Base-by-base conservation (phyloP, 2,113 vertebrate genomes). In the Myrmecobius fasciatus region DNA sequence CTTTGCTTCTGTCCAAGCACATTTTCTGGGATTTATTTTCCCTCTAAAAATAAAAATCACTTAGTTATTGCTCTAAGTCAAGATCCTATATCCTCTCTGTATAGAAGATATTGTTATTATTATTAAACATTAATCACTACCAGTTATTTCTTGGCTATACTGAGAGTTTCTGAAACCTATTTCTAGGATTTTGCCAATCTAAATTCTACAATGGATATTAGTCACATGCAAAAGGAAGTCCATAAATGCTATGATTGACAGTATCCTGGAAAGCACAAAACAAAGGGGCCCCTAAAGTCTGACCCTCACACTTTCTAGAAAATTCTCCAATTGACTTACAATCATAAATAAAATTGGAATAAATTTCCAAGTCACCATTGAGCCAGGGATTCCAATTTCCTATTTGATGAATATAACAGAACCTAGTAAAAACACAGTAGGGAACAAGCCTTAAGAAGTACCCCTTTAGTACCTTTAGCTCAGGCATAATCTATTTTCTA, bases 271-370 rank as follows among this genome's bases (percentile, higher is more conserved):
- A 24, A 60, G 47, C n/a, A 89, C 56, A 52, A 31, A 94, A 31
- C 89, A 94, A 95, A 95, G 26, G 53, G 75, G 93, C 91, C 26
- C 51, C 95, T 56, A 26, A 94, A 51, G 43, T 91, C 47, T 92
- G 7, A 90, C 56, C 67, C n/a, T 26, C 56, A 24, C 47, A 52
- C 6, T 46, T 54, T 52, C 88, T 92, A 52, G 54, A 93, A 92
- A 95, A 28, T 43, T 51, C 47, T 75, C 89, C 43, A 67, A 26
- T 52, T 25, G 7, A 92, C 88, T 67, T n/a, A 93, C 24, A 54
- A 53, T 24, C 17, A 54, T n/a, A 83, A 5, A n/a, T 92, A 17
- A 47, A 90, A 91, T 91, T 9, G 7, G 89, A 92, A 90, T 11
- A 88, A 94, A 94, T 26, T 28, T 91, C 36, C 22, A 91, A 14